phyloP scores from a whole-genome alignment of 2,888 invertebrate genomes.

The Lasioglossum morio region DNA sequence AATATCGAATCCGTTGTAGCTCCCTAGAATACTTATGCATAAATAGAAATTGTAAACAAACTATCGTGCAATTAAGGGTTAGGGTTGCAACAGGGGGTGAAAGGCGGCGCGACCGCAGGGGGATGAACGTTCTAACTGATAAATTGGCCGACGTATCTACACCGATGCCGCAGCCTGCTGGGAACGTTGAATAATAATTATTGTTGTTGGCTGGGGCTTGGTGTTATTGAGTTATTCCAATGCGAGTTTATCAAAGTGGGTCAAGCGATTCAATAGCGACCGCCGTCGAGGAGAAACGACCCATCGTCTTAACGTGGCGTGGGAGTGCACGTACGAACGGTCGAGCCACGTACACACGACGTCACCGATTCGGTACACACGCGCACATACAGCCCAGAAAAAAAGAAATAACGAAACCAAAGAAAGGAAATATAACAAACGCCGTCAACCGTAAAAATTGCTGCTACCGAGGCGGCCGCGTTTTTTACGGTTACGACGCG shows the following conservation, averaged over 20 bases:
- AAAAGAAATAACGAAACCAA: background rate
- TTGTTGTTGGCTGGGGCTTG: conserved; percentile 77
- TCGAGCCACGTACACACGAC: conserved; percentile 36
- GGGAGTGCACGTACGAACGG: conserved; percentile 68
- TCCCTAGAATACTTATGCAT: too few species aligned
- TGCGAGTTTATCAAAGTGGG: conserved; percentile 84
- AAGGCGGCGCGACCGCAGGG: conserved; percentile 15
- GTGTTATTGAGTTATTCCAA: conserved; percentile 83
- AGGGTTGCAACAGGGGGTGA: conserved; percentile 10
- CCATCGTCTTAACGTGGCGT: conserved; percentile 75
- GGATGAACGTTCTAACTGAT: conserved; percentile 49
- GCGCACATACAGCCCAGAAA: background rate
- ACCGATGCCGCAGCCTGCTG: conserved; percentile 46
- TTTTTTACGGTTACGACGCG: background rate
- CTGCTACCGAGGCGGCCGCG: background rate
- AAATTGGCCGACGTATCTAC: conserved; percentile 62
- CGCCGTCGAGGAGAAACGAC: conserved; percentile 77
- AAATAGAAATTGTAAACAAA: too few species aligned
- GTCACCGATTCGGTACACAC: conserved; percentile 34
- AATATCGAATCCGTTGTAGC: too few species aligned
- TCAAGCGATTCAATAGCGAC: conserved; percentile 84
- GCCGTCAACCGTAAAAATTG: conserved; percentile 30
- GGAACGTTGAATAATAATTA: conserved; percentile 81
- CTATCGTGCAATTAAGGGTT: too few species aligned
- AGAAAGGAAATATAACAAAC: conserved; percentile 29